Conservation (phyloP, 2,113 vertebrate species). For the Psilopsiagon aurifrons region DNA sequence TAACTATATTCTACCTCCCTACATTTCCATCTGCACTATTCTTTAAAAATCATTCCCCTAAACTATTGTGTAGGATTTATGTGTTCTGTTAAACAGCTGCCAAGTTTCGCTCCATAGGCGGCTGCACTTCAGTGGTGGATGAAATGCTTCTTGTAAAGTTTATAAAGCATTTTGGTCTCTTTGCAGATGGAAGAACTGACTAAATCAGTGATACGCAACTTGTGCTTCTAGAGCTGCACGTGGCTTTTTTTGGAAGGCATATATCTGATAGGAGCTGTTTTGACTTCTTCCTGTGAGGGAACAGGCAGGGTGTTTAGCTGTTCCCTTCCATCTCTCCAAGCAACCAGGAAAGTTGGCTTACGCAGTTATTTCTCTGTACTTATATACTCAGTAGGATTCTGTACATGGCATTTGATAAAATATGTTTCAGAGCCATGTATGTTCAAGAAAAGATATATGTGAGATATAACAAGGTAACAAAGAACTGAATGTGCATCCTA, state of each 20-base stretch:
- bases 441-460: background rate
- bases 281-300: slow-evolving; percentile 63
- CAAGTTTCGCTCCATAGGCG: slow-evolving; percentile 43
- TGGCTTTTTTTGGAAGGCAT: slow-evolving; percentile 65
- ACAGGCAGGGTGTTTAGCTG: slow-evolving; percentile 63
- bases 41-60: slow-evolving; percentile 55
- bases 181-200: slow-evolving; percentile 67
- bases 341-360: slow-evolving; percentile 59
- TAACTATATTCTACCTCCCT: slow-evolving; percentile 45
- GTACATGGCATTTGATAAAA: slow-evolving; percentile 39
- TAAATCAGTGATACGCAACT: slow-evolving; percentile 60
- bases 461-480: background rate
- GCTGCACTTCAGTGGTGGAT: slow-evolving; percentile 50
- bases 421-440: background rate
- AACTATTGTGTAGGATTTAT: slow-evolving; percentile 66
- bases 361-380: slow-evolving; percentile 28
- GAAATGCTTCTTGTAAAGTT: slow-evolving; percentile 59
- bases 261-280: slow-evolving; percentile 57
- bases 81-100: slow-evolving; percentile 58
- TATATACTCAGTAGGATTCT: background rate
- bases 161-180: slow-evolving; percentile 54
- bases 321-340: slow-evolving; percentile 55
- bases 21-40: slow-evolving; percentile 59
- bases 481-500: background rate
- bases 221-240: slow-evolving; percentile 47